Evolutionary conservation across 2,113 vertebrate genomes (phyloP).

Genomic region (Pollimyrus isidori): DNA sequence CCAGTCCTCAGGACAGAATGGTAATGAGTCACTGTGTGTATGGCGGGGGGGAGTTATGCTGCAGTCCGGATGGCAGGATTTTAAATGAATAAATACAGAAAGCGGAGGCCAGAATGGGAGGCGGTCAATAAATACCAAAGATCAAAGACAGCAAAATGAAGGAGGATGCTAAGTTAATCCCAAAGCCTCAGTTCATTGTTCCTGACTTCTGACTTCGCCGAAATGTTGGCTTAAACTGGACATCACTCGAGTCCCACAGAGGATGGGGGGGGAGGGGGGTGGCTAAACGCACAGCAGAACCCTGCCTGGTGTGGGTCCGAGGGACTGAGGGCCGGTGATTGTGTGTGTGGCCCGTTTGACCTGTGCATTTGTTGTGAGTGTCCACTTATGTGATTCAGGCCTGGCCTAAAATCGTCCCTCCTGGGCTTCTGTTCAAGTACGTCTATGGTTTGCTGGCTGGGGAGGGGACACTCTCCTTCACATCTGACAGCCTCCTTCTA

Average conservation of each 20-base stretch:
- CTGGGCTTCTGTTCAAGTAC: not conserved
- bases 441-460: not conserved
- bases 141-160: not conserved
- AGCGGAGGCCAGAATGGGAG: not conserved
- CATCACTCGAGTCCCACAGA: not conserved
- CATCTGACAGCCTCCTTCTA: not conserved
- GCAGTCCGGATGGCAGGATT: not conserved
- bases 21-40: constrained; percentile 13
- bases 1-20: not conserved
- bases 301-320: not conserved
- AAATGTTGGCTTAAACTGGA: not conserved
- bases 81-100: not conserved
- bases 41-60: not conserved
- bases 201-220: not conserved
- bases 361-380: not conserved
- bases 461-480: not conserved
- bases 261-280: not conserved
- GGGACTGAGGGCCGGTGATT: not conserved
- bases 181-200: not conserved
- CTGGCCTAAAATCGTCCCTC: not conserved
- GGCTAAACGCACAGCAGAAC: not conserved
- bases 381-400: not conserved
- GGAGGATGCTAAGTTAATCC: not conserved
- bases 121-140: not conserved
- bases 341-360: not conserved